These are phyloP conservation scores for Entomobrya proxima DNA, from an alignment of 2,888 invertebrate genomes.

Conservation along the genomic window DNA sequence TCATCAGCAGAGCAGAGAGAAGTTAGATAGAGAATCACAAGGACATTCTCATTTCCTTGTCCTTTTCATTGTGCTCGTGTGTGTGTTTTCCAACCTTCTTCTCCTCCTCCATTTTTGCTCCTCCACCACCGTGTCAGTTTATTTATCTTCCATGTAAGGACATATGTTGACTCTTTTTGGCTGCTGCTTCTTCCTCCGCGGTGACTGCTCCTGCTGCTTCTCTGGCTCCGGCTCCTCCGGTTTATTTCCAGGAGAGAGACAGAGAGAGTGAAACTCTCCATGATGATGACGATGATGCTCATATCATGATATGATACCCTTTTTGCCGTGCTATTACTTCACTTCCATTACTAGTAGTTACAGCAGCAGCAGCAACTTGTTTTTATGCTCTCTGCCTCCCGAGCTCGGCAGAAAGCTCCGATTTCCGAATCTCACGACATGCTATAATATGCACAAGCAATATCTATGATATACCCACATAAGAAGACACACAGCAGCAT, in stretches of 20 bases:
- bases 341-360: too few species aligned
- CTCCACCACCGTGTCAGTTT: not conserved
- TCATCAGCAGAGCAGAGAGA: not conserved
- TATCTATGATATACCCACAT: not conserved
- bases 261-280: too few species aligned
- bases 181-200: not conserved
- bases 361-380: not conserved
- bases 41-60: conserved; percentile 32
- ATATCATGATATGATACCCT: too few species aligned
- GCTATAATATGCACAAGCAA: not conserved
- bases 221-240: not conserved
- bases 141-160: conserved; percentile 42
- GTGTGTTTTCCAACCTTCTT: not conserved
- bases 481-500: not conserved
- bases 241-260: too few species aligned
- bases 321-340: too few species aligned
- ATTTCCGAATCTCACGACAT: conserved; percentile 26
- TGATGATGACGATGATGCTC: not conserved
- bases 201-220: not conserved
- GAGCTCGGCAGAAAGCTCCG: conserved; percentile 45
- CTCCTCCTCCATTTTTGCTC: not conserved
- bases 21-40: not conserved
- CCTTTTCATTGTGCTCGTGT: not conserved
- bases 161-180: conserved; percentile 38
- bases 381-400: not conserved